Evolutionary conservation across 2,797 vertebrate genomes (phyloP).

Genomic region (Melanotaenia parkinsoni): DNA sequence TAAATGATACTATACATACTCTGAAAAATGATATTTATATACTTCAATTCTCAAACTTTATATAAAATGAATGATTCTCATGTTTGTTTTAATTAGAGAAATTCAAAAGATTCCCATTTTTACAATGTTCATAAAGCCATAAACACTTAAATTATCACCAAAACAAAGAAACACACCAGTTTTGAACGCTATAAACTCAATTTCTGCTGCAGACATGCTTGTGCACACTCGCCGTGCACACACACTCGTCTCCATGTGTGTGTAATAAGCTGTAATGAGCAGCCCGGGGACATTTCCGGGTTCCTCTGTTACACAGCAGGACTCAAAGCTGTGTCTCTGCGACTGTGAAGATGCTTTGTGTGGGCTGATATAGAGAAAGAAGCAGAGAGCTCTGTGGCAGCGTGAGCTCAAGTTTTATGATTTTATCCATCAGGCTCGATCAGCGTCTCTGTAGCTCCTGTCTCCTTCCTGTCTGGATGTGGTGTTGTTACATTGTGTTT

Average conservation of each 20-base stretch:
- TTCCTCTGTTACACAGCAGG: constrained; percentile 73
- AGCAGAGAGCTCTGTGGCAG: constrained; percentile 43
- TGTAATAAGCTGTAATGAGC: constrained; percentile 76
- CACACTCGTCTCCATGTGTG: constrained; percentile 62
- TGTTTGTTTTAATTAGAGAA: not conserved
- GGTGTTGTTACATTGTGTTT: not conserved
- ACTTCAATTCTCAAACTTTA: not conserved
- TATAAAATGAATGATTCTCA: not conserved
- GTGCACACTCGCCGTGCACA: not conserved
- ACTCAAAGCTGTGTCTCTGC: constrained; percentile 51
- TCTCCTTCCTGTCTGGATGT: constrained; percentile 67
- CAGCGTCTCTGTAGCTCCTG: constrained; percentile 53
- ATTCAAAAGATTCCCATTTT: not conserved
- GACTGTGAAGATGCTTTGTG: constrained; percentile 54
- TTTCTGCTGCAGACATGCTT: constrained; percentile 24
- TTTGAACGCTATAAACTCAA: not conserved
- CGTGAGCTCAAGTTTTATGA: constrained; percentile 66
- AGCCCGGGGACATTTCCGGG: constrained; percentile 76
- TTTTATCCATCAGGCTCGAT: constrained; percentile 39
- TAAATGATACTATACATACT: not conserved
- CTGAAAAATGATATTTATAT: not conserved
- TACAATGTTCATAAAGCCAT: not conserved
- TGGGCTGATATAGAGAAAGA: constrained; percentile 39
- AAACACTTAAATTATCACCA: not conserved
- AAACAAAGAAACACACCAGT: not conserved